Percentiles rank a stretch among this genome's conserved stretches.
phyloP scores from a whole-genome alignment of 2,888 invertebrate species.

The Drosophila kambysellisi region DNA sequence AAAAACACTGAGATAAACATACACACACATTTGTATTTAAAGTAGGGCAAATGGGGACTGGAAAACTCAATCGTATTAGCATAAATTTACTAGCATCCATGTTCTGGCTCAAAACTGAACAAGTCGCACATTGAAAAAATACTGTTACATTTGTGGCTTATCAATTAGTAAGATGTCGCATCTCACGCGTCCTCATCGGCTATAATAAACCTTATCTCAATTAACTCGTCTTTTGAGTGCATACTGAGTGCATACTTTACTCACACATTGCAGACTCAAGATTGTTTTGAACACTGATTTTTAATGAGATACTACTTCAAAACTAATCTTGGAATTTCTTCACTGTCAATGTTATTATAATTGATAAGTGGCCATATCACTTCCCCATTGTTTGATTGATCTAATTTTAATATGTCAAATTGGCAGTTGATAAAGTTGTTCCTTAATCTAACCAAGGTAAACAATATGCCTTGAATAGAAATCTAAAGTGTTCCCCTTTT shows the following conservation, averaged over 20 bases:
- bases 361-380: neutral
- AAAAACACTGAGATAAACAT: slow-evolving; percentile 13
- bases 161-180: slow-evolving; percentile 29
- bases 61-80: slow-evolving; percentile 46
- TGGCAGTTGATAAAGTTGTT: slow-evolving; percentile 2
- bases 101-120: slow-evolving; percentile 12
- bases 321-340: slow-evolving; percentile 4
- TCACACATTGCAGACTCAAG: neutral
- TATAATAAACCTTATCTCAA: slow-evolving; percentile 31
- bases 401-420: slow-evolving; percentile 11
- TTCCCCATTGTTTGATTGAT: neutral
- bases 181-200: slow-evolving; percentile 37
- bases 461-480: neutral
- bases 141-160: slow-evolving; percentile 31
- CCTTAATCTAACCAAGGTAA: neutral
- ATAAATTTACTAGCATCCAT: slow-evolving; percentile 56
- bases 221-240: slow-evolving; percentile 23
- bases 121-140: slow-evolving; percentile 23
- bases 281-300: neutral
- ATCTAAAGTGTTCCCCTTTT: neutral
- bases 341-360: neutral
- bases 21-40: neutral
- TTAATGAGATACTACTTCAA: neutral
- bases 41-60: slow-evolving; percentile 2
- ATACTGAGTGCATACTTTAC: neutral